Conservation (phyloP, 2,888 invertebrate genomes). For the Mythimna loreyi region DNA sequence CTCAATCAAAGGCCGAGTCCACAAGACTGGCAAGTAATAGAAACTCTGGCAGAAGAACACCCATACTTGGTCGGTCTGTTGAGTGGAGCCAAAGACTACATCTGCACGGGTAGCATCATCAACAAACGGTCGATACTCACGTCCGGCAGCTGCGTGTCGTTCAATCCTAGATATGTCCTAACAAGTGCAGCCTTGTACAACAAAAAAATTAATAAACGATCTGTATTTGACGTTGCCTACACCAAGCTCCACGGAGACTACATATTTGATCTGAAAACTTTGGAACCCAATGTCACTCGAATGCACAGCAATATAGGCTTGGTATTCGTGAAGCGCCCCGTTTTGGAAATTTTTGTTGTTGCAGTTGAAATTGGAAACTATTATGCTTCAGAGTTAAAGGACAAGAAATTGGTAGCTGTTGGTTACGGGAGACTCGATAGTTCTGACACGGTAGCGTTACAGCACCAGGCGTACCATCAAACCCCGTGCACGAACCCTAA, state of each 20-base stretch:
- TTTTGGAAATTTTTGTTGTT: conserved; percentile 69
- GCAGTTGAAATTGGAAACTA: conserved; percentile 72
- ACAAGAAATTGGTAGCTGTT: conserved; percentile 69
- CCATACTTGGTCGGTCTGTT: conserved; percentile 80
- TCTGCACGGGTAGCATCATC: conserved; percentile 79
- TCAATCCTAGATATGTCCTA: conserved; percentile 71
- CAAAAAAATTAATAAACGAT: conserved; percentile 61
- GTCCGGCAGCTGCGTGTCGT: conserved; percentile 76
- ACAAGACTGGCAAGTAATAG: conserved; percentile 71
- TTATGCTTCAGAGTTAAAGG: conserved; percentile 74
- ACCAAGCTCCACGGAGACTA: conserved; percentile 74
- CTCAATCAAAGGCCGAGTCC: conserved; percentile 16
- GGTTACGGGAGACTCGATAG: conserved; percentile 74
- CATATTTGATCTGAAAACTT: conserved; percentile 65
- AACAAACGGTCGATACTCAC: conserved; percentile 75
- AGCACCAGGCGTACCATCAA: conserved; percentile 74
- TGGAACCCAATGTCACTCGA: conserved; percentile 67
- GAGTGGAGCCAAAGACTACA: conserved; percentile 67
- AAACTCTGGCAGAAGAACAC: conserved; percentile 77
- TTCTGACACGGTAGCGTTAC: conserved; percentile 67
- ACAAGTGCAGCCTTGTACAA: conserved; percentile 72
- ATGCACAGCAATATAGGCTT: conserved; percentile 81
- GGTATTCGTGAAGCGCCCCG: conserved; percentile 69
- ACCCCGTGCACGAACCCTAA: conserved; percentile 77
- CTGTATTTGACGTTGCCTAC: conserved; percentile 69